Percentiles rank a stretch among this genome's conserved stretches.
Conservation (phyloP, 92 coral and sea anemone species). For the Paragorgia papillata region DNA sequence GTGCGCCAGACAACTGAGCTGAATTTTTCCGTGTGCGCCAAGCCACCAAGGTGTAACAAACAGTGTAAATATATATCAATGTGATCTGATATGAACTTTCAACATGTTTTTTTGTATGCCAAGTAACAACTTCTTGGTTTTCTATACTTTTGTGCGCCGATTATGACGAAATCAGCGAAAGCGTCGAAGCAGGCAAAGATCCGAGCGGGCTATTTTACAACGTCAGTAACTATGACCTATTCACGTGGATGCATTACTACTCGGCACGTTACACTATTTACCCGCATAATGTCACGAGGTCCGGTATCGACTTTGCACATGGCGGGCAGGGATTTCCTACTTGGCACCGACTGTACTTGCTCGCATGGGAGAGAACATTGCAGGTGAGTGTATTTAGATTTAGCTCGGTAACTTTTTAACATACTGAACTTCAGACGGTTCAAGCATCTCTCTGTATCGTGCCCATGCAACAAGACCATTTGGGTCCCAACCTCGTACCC, state of each 20-base stretch:
- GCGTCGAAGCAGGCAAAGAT: background rate
- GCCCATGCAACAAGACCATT: too few species aligned
- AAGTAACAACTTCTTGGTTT: background rate
- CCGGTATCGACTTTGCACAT: conserved; percentile 67
- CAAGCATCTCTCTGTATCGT: too few species aligned
- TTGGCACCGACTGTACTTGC: conserved; percentile 70
- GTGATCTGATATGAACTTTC: too few species aligned
- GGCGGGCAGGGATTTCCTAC: conserved; percentile 77
- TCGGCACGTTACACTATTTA: conserved; percentile 60
- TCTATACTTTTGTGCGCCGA: background rate
- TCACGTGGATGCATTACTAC: conserved; percentile 68
- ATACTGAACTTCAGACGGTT: too few species aligned
- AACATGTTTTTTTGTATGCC: too few species aligned
- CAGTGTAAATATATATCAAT: too few species aligned
- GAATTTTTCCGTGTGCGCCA: background rate
- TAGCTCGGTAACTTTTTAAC: too few species aligned
- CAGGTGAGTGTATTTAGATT: too few species aligned
- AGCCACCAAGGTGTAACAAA: too few species aligned
- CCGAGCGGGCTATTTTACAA: conserved; percentile 45
- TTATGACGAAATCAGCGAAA: background rate
- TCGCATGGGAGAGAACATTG: conserved; percentile 61
- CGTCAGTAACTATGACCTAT: conserved; percentile 56
- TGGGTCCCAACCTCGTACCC: too few species aligned
- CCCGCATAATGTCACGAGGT: background rate
- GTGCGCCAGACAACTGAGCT: too few species aligned